Conservation (phyloP, 1,140 invertebrate genomes). For the Nasonia giraulti region DNA sequence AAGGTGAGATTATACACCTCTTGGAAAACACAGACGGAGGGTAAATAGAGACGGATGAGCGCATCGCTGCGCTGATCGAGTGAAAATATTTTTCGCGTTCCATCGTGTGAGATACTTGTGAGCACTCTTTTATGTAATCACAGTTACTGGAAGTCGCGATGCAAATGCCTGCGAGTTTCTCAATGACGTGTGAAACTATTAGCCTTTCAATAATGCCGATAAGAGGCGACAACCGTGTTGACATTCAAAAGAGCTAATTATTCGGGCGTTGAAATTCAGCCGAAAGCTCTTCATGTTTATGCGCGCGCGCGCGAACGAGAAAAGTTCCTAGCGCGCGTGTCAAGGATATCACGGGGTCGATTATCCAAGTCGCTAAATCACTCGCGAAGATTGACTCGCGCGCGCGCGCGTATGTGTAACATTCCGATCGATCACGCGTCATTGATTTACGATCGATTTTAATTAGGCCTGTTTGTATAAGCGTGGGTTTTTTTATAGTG, state of each 20-base stretch:
- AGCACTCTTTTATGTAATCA: no score
- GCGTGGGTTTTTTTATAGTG: no score
- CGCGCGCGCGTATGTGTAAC: not conserved
- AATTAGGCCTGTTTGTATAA: constrained; percentile 2
- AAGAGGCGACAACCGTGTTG: not conserved
- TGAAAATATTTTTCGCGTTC: no score
- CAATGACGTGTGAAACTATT: not conserved
- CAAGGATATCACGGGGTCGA: constrained; percentile 6
- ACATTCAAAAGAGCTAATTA: constrained; percentile 7
- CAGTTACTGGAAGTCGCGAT: no score
- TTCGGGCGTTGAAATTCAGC: constrained; percentile 6
- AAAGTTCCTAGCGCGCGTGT: not conserved
- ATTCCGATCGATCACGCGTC: constrained; percentile 23
- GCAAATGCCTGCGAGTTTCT: no score
- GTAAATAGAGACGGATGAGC: no score
- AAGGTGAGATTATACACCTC: not conserved
- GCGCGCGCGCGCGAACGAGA: not conserved
- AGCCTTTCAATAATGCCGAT: not conserved
- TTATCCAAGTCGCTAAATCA: not conserved
- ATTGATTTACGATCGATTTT: constrained; percentile 27
- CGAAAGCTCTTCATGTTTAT: not conserved
- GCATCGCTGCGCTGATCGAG: no score
- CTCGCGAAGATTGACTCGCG: no score
- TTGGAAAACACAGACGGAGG: no score
- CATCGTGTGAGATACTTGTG: no score